phyloP scores from a whole-genome alignment of 2,113 vertebrate species.

The Chascanopsetta lugubris region DNA sequence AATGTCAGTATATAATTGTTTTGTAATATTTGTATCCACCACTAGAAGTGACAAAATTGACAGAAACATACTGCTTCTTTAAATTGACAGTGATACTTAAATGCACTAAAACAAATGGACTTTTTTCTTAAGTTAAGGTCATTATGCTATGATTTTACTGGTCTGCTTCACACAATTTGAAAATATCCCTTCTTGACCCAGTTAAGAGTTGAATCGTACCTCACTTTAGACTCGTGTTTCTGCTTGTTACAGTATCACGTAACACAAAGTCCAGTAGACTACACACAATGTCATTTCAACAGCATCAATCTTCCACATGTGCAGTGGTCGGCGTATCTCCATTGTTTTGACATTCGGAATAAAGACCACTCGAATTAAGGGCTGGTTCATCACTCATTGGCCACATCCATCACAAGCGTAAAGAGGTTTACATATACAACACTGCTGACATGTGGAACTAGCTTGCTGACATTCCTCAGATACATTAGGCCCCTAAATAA shows the following conservation, averaged over 20 bases:
- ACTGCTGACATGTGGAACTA: constrained; percentile 64
- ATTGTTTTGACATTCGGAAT: constrained; percentile 53
- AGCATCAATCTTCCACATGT: constrained; percentile 25
- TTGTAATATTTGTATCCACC: no score
- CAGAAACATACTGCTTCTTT: no score
- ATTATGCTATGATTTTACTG: no score
- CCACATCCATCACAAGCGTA: constrained; percentile 55
- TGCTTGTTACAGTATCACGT: neutral
- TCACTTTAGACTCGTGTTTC: neutral
- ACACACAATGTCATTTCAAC: constrained; percentile 8
- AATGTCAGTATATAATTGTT: no score
- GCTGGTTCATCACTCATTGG: constrained; percentile 42
- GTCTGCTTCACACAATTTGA: no score
- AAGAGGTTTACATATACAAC: constrained; percentile 64
- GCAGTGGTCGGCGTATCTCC: constrained; percentile 11
- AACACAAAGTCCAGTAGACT: neutral
- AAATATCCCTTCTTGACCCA: neutral
- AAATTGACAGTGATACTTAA: no score
- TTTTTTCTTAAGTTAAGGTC: no score
- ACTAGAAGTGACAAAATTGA: no score
- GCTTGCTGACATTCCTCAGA: constrained; percentile 63
- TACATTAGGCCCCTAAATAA: constrained; percentile 65
- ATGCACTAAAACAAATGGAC: no score
- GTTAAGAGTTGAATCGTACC: neutral
- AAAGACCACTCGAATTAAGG: constrained; percentile 50